A percentile compares a stretch with the other conserved stretches of the same genome.
These are phyloP conservation scores for Leucoraja erinaceus DNA, from an alignment of 2,113 vertebrate species.

Conservation along the genomic window DNA sequence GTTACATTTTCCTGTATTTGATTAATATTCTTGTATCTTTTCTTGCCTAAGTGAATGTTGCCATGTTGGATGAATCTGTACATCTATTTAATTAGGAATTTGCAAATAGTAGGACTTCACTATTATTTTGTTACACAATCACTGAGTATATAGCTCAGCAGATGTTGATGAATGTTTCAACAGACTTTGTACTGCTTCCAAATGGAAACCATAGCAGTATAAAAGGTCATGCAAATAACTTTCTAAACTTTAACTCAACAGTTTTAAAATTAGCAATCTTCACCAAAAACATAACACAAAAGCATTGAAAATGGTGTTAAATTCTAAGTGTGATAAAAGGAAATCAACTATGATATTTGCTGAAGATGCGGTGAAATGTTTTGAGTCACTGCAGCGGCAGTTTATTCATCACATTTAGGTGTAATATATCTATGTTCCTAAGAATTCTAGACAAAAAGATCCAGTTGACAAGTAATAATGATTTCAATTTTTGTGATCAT, in stretches of 20 bases:
- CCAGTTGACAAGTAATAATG: neutral
- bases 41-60: neutral
- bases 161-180: slow-evolving; percentile 37
- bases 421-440: neutral
- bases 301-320: neutral
- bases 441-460: neutral
- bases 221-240: slow-evolving; percentile 33
- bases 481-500: neutral
- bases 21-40: neutral
- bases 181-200: slow-evolving; percentile 29
- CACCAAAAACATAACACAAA: slow-evolving; percentile 25
- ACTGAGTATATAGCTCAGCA: slow-evolving; percentile 25
- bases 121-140: slow-evolving; percentile 17
- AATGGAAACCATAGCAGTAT: slow-evolving; percentile 30
- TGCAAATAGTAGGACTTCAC: neutral
- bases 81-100: slow-evolving; percentile 6
- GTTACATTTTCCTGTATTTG: neutral
- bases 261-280: slow-evolving; percentile 36
- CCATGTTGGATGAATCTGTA: neutral
- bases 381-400: slow-evolving; percentile 15
- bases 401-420: slow-evolving; percentile 16
- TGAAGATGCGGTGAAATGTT: slow-evolving; percentile 21
- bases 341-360: slow-evolving; percentile 17
- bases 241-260: slow-evolving; percentile 21
- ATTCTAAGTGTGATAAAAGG: slow-evolving; percentile 17